Evolutionary conservation across 2,888 invertebrate species (phyloP), one percentile per base, ranked within the genome.

Genomic region (Apodemia duryi): DNA sequence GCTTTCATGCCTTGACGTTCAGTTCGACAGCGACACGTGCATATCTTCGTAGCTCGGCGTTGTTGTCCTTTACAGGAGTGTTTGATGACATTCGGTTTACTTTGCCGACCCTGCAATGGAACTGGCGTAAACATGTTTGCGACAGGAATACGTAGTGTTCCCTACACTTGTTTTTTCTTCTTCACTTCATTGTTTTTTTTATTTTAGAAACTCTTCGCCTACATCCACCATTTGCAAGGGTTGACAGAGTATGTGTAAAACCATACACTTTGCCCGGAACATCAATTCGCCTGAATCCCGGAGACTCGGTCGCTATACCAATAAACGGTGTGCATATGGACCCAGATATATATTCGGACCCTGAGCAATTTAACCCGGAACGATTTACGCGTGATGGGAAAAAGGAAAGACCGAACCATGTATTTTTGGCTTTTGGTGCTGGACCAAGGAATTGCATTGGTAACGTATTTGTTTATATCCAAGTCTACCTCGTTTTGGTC

Each of bases 201-300:
- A 63, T 88, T 83, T 28, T 83, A 92, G 94, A 95, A 86, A 92
- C 93, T 0, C 79, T 94, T 57, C 86, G 94, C 29, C 78, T 93
- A 72, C 93, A 93, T 76, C 94, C 94, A 0, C 93, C 94, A 1
- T 85, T 93, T 5, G 83, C 92, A 2, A 79, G 91, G 38, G 79
- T 94, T 1, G 93, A 93, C 67, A 83, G 94, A 64, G 75, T 84
- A 0, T 94, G 94, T 69, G 92, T 92, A 0, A 93, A 93, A 71
- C 84, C 91, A 1, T 94, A 93, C 75, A 83, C 75, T 2, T 70
- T 94, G 2, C 92, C 93, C 0, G 92, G 89, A 1, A 86, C 88
- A 0, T 78, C 86, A 1, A 72, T 93, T 5, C 74, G 79, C 0
- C 67, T 94, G 1, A 77, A 91, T 49, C 85, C 85, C 3, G 94